These are phyloP conservation scores for Heliangelus exortis DNA, from an alignment of 2,797 vertebrate species.

Conservation along the genomic window DNA sequence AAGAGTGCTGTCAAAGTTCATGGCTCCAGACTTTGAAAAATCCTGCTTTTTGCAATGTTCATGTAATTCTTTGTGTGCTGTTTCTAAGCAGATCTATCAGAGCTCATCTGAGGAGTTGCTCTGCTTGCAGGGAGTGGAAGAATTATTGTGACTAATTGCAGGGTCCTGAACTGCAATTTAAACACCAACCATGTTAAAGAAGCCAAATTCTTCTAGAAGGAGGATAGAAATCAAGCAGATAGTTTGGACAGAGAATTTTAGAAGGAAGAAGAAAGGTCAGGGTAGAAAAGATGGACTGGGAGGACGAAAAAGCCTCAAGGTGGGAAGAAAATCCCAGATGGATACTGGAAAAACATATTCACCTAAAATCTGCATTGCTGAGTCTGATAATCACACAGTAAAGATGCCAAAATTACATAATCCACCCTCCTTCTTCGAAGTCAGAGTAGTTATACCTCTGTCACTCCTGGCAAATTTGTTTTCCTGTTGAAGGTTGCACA, in stretches of 20 bases:
- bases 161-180: not conserved
- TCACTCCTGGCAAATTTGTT: not conserved
- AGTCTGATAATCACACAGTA: not conserved
- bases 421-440: not conserved
- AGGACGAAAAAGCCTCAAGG: not conserved
- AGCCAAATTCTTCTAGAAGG: not conserved
- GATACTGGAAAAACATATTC: not conserved
- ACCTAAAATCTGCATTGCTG: not conserved
- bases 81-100: constrained; percentile 14
- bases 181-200: not conserved
- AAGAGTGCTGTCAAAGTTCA: not conserved
- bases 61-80: not conserved
- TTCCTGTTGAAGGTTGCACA: not conserved
- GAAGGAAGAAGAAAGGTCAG: not conserved
- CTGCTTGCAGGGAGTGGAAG: not conserved
- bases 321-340: not conserved
- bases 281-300: not conserved
- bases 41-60: constrained; percentile 53
- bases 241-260: not conserved
- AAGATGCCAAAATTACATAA: not conserved
- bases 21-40: constrained; percentile 3
- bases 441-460: not conserved
- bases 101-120: not conserved
- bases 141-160: not conserved
- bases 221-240: not conserved